These are phyloP conservation scores for Lates calcarifer DNA, from an alignment of 2,113 vertebrate genomes.

Conservation along the genomic window DNA sequence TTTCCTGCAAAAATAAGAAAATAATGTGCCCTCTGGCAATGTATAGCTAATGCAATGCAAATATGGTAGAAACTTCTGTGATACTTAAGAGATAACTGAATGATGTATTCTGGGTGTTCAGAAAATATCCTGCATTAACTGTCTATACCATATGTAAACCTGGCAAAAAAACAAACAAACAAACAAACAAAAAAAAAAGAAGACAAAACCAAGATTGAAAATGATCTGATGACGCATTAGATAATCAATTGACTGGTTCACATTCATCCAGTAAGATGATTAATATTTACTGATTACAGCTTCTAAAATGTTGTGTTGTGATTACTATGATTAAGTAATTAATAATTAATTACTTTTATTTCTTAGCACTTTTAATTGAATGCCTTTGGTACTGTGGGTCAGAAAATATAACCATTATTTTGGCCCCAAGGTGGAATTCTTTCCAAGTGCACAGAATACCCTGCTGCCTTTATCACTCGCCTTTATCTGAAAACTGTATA, in stretches of 20 bases:
- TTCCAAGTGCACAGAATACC: background rate
- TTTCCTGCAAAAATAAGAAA: slow-evolving; percentile 16
- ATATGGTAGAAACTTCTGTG: background rate
- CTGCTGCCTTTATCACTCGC: slow-evolving; percentile 15
- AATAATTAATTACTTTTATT: background rate
- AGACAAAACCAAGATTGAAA: background rate
- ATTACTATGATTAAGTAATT: too few relatives aligned
- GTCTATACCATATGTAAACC: background rate
- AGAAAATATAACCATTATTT: background rate
- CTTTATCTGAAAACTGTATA: slow-evolving; percentile 46
- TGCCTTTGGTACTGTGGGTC: background rate
- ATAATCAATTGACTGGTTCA: background rate
- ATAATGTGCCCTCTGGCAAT: background rate
- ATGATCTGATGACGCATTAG: background rate
- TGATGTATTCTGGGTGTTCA: background rate
- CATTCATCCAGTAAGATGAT: background rate
- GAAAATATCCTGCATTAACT: background rate
- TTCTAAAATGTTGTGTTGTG: background rate
- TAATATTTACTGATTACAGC: background rate
- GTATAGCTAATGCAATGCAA: background rate
- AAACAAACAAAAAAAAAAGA: background rate
- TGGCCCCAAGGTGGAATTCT: background rate
- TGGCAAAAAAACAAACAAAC: background rate
- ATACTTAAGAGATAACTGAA: background rate
- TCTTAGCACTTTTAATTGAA: slow-evolving; percentile 1